Base-by-base conservation (phyloP, 2,888 invertebrate genomes). In the Hoplodrina ambigua region DNA sequence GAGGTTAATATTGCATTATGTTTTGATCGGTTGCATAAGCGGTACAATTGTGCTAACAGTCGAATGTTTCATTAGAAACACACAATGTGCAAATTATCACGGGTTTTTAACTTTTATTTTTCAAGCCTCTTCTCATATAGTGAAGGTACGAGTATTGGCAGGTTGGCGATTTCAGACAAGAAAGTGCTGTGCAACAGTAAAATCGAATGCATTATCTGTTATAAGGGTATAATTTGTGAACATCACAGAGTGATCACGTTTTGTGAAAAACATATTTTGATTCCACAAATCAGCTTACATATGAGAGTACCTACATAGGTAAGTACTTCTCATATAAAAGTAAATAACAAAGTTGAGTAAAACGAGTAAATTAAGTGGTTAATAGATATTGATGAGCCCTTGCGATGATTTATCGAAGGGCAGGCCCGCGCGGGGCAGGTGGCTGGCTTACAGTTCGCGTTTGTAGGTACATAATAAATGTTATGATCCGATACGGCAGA, bases 311-410 rank as follows among this genome's bases (percentile, higher is more conserved):
- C n/a, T n/a, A n/a, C 41, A 50, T 41, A 25, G n/a, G 17, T n/a
- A 53, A 15, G 46, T 65, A 46, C 53, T 15, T 46, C 5, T 46
- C 6, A 46, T 17, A 59, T 62, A 54, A 54, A 77, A 78, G 57
- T 54, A 46, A 74, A 74, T 33, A 74, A 77, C 19, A 61, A 67
- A 75, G 71, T 75, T 67, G 55, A 69, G 61, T 33, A 57, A 53
- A 65, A 58, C 53, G 56, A 80, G 84, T 72, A 71, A 80, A 82
- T 82, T 68, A 79, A 69, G 53, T 70, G 65, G 56, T 60, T 82
- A 76, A 82, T 79, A 81, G 84, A 74, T 75, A 82, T 82, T 84
- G 72, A 83, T 80, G 84, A 41, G 58, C 46, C 0, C 52, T 44
- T 46, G 59, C 67, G 66, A 84, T 82, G 82, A 82, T 76, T 69